Base-by-base conservation (phyloP, 2,113 vertebrate species). In the Collichthys lucidus region DNA sequence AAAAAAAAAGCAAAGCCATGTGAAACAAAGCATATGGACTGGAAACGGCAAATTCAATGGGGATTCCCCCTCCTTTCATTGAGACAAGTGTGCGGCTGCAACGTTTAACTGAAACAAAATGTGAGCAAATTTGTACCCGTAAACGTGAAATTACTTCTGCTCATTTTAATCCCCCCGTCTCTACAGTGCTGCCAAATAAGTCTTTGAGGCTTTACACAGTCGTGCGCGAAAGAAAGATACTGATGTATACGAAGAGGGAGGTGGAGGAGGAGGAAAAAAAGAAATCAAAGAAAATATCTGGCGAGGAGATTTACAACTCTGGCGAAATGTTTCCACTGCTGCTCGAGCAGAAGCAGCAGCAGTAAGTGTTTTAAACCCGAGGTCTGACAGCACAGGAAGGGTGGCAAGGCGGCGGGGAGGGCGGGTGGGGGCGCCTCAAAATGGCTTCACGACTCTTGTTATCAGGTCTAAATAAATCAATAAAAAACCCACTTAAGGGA, bases 401-500 rank as follows among this genome's bases (percentile, higher is more conserved):
- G 79, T 88, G 88, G 80, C 75, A 85, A 83, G 77, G 63, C 22
- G 12, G 47, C 11, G n/a, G 24, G 74, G 68, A 61, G 61, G 42
- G 22, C 2, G 35, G 35, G 63, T 29, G 35, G 65, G 57, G 64
- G n/a, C 11, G 61, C 68, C 78, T 88, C 74, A 88, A 77, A 86
- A 87, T 90, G 79, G 61, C 84, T 92, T 92, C 83, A 93, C 29
- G 62, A 90, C 86, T 89, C 92, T 94, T 92, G 94, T 94, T 94
- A 92, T 94, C 91, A 87, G 82, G 83, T 88, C 88, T 83, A 88
- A 92, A 94, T 92, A 89, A 92, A 93, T 91, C 91, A 91, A 89
- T 86, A 72, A 81, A 91, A 92, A 86, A 82, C 80, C 77, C 83
- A 82, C 74, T 89, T 81, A 82, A 88, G 74, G 56, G 26, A 49